phyloP scores from a whole-genome alignment of 1,140 invertebrate species.

The Coptotermes formosanus region DNA sequence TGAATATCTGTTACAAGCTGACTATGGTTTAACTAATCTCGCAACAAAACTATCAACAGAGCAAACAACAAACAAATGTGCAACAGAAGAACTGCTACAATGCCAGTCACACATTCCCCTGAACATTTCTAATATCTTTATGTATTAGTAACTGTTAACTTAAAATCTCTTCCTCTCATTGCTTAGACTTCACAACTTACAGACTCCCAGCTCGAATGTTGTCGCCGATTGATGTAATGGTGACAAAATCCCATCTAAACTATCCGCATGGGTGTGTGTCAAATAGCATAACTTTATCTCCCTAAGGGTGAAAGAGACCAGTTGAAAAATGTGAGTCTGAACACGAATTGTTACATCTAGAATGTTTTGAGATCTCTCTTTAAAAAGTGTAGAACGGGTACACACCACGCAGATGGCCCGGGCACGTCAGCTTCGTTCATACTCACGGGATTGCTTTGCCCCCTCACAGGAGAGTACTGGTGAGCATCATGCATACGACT shows the following conservation, averaged over 20 bases:
- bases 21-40: too few relatives aligned
- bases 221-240: constrained; percentile 31
- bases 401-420: constrained; percentile 23
- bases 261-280: constrained; percentile 34
- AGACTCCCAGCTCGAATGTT: constrained; percentile 35
- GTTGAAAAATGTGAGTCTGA: constrained; percentile 33
- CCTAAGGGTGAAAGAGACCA: constrained; percentile 36
- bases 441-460: constrained; percentile 23
- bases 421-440: constrained; percentile 17
- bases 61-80: background rate
- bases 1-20: too few relatives aligned
- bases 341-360: constrained; percentile 25
- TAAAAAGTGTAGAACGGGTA: constrained; percentile 22
- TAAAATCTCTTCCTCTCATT: constrained; percentile 14
- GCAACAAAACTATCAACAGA: too few relatives aligned
- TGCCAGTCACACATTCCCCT: background rate
- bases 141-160: background rate
- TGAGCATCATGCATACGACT: constrained; percentile 24
- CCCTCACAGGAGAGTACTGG: constrained; percentile 21
- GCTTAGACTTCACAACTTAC: constrained; percentile 33
- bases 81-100: background rate
- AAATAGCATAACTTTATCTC: constrained; percentile 32
- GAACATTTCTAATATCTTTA: background rate
- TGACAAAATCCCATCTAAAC: constrained; percentile 36
- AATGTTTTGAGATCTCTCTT: constrained; percentile 19